Evolutionary conservation across 2,113 vertebrate genomes (phyloP), one percentile per base, ranked within the genome.

Genomic region (Pseudopipra pipra): DNA sequence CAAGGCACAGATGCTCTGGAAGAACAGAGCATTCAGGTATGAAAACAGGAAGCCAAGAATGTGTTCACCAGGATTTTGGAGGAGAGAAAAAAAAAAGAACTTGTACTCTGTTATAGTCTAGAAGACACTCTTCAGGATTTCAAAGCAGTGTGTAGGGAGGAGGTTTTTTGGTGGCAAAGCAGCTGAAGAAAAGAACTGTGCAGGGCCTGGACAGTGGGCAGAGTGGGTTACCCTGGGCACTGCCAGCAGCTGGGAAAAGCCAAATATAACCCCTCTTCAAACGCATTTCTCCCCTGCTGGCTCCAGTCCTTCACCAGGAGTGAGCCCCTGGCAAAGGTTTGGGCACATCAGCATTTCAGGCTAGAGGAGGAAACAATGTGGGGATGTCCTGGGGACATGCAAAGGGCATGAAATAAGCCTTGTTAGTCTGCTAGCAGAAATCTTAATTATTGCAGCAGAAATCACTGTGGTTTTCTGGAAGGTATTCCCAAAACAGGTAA

Each of bases 1-100:
- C 74, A 75, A 85, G 73, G 71, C 47, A 9, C 90, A 94, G 93
- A 93, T 95, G 95, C 66, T 94, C 56, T 81, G 70, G 44, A 85
- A 78, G 90, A 91, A 71, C 81, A 87, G 85, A 81, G 81, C 63
- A 63, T 59, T 66, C 52, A 43, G 65, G 76, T 89, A 66, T 84
- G 73, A 58, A 86, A 80, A 55, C 18, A 68, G 70, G 68, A 87
- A 87, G 49, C 19, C 70, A 61, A 18, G 13, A 55, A 59, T 17
- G 85, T 2, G 39, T 12, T n/a, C 87, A 65, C 39, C 65, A 52
- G 54, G 44, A 68, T 59, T 25, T 39, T 56, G 62, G 66, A 59
- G 70, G 14, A 85, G 19, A 55, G 8, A 72, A 24, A 37, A 47
- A 72, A n/a, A 47, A 72, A 75, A 47, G 27, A 61, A 12, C 19